Percentiles rank a stretch among this genome's conserved stretches.
Conservation (phyloP, 2,888 invertebrate species). For the Sepiola atlantica region DNA sequence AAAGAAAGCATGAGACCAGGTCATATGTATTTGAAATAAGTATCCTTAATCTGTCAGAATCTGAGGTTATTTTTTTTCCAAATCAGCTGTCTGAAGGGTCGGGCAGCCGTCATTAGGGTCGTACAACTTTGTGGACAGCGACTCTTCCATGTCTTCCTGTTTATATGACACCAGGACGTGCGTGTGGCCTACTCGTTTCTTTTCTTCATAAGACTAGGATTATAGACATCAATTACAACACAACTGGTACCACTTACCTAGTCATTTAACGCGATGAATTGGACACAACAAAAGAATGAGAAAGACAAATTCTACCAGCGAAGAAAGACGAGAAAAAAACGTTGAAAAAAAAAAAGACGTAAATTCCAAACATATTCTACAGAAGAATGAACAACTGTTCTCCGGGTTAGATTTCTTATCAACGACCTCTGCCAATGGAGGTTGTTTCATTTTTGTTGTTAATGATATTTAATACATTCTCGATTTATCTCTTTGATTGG, state of each 20-base stretch:
- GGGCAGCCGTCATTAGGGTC: not conserved
- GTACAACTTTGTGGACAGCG: not conserved
- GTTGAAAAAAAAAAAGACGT: not conserved
- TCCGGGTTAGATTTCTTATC: not conserved
- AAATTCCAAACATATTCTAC: not conserved
- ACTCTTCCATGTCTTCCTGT: not conserved
- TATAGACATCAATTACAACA: not conserved
- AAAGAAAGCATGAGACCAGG: too few species aligned
- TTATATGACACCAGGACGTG: not conserved
- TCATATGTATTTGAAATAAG: too few species aligned
- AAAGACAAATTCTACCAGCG: not conserved
- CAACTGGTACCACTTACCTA: constrained; percentile 32
- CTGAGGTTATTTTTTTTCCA: not conserved
- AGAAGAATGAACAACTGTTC: not conserved
- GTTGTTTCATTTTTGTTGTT: not conserved
- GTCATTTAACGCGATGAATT: not conserved
- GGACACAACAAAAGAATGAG: not conserved
- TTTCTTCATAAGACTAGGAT: not conserved
- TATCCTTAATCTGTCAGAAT: not conserved
- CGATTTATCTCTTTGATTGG: not conserved
- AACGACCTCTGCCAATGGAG: not conserved
- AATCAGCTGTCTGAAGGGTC: not conserved
- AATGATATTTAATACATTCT: not conserved
- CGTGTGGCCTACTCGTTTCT: not conserved
- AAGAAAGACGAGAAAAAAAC: not conserved